Conservation (phyloP, 2,113 vertebrate species). For the Pagrus major region DNA sequence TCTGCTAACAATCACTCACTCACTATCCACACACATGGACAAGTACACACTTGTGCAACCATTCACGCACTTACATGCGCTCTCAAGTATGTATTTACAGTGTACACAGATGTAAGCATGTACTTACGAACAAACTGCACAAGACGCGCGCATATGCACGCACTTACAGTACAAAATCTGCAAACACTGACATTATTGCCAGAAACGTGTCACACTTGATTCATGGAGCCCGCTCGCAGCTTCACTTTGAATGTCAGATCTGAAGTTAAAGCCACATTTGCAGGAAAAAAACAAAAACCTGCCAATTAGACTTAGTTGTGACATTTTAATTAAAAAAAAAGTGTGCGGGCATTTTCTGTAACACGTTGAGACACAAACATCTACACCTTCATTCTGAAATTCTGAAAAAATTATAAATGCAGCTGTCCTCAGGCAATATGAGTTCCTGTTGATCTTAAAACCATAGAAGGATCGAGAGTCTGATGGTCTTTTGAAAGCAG, state of each 20-base stretch:
- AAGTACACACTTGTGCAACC: not conserved
- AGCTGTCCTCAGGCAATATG: not conserved
- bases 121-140: not conserved
- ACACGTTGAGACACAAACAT: not conserved
- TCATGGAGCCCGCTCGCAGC: constrained; percentile 31
- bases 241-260: constrained; percentile 12
- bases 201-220: constrained; percentile 40
- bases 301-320: constrained; percentile 24
- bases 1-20: constrained; percentile 71
- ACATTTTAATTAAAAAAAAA: constrained; percentile 5
- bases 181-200: constrained; percentile 13
- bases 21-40: not conserved
- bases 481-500: not conserved
- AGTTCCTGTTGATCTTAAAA: not conserved
- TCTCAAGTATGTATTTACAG: not conserved
- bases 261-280: constrained; percentile 10
- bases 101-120: constrained; percentile 7
- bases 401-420: not conserved
- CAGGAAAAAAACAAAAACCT: not conserved
- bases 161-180: constrained; percentile 11
- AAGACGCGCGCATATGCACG: not conserved
- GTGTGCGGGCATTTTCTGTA: not conserved
- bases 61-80: not conserved
- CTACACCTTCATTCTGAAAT: constrained; percentile 1
- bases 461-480: not conserved